These are phyloP conservation scores for Stichopus chloronotus DNA, from an alignment of 35 echinoderm and acorn worm species.

Conservation along the genomic window DNA sequence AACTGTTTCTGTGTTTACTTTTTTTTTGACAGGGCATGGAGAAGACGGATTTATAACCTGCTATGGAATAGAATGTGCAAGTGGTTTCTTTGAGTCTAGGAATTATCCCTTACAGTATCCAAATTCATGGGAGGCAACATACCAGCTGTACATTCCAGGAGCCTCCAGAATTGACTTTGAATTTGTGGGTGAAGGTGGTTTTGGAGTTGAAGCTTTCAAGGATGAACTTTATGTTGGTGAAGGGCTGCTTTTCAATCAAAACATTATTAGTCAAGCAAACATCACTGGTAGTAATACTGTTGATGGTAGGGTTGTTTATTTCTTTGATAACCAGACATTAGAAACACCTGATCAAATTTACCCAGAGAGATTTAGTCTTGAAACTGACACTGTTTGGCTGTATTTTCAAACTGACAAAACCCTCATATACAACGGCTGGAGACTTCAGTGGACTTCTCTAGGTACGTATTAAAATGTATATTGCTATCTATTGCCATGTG, in stretches of 20 bases:
- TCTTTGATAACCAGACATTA: conserved; percentile 45
- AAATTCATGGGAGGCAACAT: conserved; percentile 34
- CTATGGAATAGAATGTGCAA: conserved; percentile 43
- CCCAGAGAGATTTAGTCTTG: conserved; percentile 10
- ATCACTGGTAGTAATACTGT: neutral
- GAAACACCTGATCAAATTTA: no score
- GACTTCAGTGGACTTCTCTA: neutral
- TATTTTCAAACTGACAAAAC: conserved; percentile 75
- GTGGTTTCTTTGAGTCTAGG: conserved; percentile 47
- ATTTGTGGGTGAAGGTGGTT: conserved; percentile 38
- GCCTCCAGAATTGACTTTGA: conserved; percentile 58
- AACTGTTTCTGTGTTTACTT: neutral
- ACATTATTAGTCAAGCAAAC: neutral
- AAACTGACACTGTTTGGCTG: conserved; percentile 62
- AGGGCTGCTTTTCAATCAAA: conserved; percentile 33
- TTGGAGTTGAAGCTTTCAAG: conserved; percentile 67
- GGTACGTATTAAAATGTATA: neutral
- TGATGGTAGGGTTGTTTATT: neutral
- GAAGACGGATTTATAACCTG: conserved; percentile 41
- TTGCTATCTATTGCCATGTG: neutral
- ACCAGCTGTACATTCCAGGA: conserved; percentile 72
- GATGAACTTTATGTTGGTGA: conserved; percentile 71
- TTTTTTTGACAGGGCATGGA: neutral
- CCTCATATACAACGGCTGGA: conserved; percentile 7
- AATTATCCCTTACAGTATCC: conserved; percentile 53